Evolutionary conservation across 2,797 vertebrate genomes (phyloP), one percentile per base, ranked within the genome.

Genomic region (Schizopygopsis malacanthus): DNA sequence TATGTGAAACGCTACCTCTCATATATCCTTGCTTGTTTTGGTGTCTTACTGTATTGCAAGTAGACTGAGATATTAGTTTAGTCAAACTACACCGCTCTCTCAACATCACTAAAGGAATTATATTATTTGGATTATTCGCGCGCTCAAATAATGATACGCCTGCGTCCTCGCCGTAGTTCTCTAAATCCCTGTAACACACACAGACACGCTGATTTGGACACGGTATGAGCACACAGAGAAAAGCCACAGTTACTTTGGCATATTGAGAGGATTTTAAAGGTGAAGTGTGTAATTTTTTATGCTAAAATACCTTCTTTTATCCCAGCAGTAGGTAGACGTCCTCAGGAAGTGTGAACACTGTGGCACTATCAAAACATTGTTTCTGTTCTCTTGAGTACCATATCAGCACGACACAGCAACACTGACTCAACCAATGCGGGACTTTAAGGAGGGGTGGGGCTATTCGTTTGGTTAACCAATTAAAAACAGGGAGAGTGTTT

Each of bases 271-370:
- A 70, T 69, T 81, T 69, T 81, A 70, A 69, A 81, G 65, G 63
- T 81, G 65, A 81, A 81, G 79, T 37, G 28, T 81, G 65, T 54
- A 50, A 69, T 81, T 54, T 67, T 81, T 81, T 8, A 81, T 81
- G 45, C 79, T 81, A 81, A 81, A 81, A 81, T 81, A 70, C 47
- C 67, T 70, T 81, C 45, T 81, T 52, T 81, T 69, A 67, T 81
- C 79, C 79, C 65, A 81, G 79, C 79, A 81, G 79, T 69, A 54
- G 33, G 63, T 54, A 70, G 20, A 81, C 18, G 16, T 81, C 65
- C 79, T 37, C 47, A 16, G 79, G 45, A 81, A 81, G 65, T 81
- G 33, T 54, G 65, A 81, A 81, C 79, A 78, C 12, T 59, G 52
- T n/a, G 77, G 20, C 1, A 22, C 28, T n/a, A 54, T 69, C 65